Base-by-base conservation (phyloP, 1,140 invertebrate genomes). In the Aphis craccivora region DNA sequence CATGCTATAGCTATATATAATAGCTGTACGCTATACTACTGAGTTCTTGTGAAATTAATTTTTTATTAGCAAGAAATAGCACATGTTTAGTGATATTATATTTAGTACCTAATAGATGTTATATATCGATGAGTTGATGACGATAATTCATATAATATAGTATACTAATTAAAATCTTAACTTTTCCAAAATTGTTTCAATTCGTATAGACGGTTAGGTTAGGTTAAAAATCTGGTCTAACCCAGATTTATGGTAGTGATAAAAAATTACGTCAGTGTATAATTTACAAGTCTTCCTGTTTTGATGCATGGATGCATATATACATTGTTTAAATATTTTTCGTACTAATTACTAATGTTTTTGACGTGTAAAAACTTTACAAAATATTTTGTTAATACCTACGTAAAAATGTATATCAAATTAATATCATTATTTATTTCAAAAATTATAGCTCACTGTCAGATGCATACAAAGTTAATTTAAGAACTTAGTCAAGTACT, bases 361-460 rank as follows among this genome's bases (percentile, higher is more conserved):
- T 88, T 88, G 87, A 88, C 87, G 45, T 48, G 87, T 88, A 88
- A 88, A 88, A 88, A 88, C 45, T 88, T 87, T 87, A 5, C 1
- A 23, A 88, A 88, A 51, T 88, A 88, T 88, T 88, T 88, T n/a
- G 30, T 88, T 35, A n/a, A 37, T 88, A 37, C n/a, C 23, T 88
- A 37, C n/a, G 35, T 88, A 7, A n/a, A 88, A 88, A 88, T 51
- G 14, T 18, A 51, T 4, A 51, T 20, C 48, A 51, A 51, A 51
- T 51, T 51, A 51, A 2, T 51, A 51, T 51, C 14, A 51, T 51
- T 51, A 20, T 51, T 20, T 51, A 51, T 88, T 51, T 37, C 0
- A 88, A 88, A 35, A 88, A 51, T 51, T 88, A 88, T 88, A 51
- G 45, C 20, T 11, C 6, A 86, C 87, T 88, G 87, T 51, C 87